A percentile compares a stretch with the other conserved stretches of the same genome.
These are phyloP conservation scores for Camponotus vicinus DNA, from an alignment of 1,140 invertebrate genomes.

Conservation along the genomic window DNA sequence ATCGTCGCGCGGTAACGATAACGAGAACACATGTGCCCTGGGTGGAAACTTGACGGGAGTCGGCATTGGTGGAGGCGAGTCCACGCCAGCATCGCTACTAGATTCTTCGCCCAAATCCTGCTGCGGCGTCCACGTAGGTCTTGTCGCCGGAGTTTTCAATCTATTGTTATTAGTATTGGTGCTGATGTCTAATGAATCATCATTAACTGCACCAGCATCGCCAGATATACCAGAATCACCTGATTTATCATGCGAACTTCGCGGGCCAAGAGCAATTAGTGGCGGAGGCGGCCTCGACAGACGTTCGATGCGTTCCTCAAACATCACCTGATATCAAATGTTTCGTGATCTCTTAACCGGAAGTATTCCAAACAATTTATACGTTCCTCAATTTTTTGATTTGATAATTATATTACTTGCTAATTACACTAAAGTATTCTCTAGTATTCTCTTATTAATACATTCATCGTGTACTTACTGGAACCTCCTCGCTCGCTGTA, in stretches of 20 bases:
- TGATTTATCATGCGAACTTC: conserved; percentile 89
- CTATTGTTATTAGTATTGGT: conserved; percentile 71
- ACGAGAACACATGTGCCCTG: conserved; percentile 90
- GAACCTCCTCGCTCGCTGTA: conserved; percentile 81
- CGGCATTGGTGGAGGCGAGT: conserved; percentile 77
- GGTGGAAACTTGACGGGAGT: conserved; percentile 88
- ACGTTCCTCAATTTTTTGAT: conserved; percentile 33
- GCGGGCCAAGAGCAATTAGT: conserved; percentile 79
- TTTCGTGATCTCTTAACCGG: neutral
- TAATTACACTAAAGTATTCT: neutral
- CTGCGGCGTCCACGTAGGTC: conserved; percentile 91
- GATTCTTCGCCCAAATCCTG: conserved; percentile 91
- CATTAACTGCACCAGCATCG: conserved; percentile 87
- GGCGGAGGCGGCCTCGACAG: conserved; percentile 86
- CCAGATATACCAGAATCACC: conserved; percentile 94
- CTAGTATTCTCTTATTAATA: neutral
- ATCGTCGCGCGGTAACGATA: conserved; percentile 90
- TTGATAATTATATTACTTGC: conserved; percentile 37
- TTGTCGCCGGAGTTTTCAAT: conserved; percentile 70
- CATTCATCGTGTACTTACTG: conserved; percentile 76
- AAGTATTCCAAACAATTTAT: neutral
- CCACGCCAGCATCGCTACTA: conserved; percentile 89
- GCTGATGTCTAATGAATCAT: conserved; percentile 80
- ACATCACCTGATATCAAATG: conserved; percentile 78
- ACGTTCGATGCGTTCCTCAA: conserved; percentile 87